These are phyloP conservation scores for Lasius platythorax DNA, from an alignment of 2,888 invertebrate species.

Conservation along the genomic window DNA sequence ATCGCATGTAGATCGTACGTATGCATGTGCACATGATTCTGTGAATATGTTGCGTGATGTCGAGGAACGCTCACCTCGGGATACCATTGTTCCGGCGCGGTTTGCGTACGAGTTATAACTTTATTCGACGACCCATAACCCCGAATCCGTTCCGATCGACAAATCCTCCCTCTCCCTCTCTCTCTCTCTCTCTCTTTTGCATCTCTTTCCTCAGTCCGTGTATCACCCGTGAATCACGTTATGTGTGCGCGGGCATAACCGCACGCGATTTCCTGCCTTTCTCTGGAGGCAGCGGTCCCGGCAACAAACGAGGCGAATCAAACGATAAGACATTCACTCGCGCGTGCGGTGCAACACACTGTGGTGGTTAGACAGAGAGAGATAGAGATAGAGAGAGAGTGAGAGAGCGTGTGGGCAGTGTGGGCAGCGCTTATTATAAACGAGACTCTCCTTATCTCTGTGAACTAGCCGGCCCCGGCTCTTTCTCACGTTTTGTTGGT, in stretches of 20 bases:
- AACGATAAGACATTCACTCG: conserved; percentile 81
- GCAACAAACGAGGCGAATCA: conserved; percentile 81
- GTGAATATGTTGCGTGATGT: conserved; percentile 42
- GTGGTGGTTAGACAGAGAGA: conserved; percentile 42
- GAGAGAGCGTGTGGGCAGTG: conserved; percentile 73
- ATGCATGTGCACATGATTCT: neutral
- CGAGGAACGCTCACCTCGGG: conserved; percentile 37
- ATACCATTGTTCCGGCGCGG: conserved; percentile 39
- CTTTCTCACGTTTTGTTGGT: conserved; percentile 82
- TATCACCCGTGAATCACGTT: conserved; percentile 40
- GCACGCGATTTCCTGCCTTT: conserved; percentile 82
- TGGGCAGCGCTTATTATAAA: conserved; percentile 80
- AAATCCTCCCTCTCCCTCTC: conserved; percentile 45
- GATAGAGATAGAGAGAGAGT: conserved; percentile 53
- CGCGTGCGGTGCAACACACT: conserved; percentile 59
- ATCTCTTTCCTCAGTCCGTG: conserved; percentile 1
- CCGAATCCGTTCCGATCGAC: conserved; percentile 61
- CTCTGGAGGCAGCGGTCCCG: conserved; percentile 75
- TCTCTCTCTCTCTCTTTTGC: neutral
- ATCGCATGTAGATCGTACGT: neutral
- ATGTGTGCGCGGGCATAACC: conserved; percentile 60
- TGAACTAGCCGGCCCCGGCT: conserved; percentile 78
- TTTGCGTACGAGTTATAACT: conserved; percentile 52
- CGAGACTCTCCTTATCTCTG: conserved; percentile 79
- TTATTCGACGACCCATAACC: conserved; percentile 48